Percentiles rank a stretch among this genome's conserved stretches.
Conservation (phyloP, 2,797 vertebrate genomes). For the Amazona ochrocephala region DNA sequence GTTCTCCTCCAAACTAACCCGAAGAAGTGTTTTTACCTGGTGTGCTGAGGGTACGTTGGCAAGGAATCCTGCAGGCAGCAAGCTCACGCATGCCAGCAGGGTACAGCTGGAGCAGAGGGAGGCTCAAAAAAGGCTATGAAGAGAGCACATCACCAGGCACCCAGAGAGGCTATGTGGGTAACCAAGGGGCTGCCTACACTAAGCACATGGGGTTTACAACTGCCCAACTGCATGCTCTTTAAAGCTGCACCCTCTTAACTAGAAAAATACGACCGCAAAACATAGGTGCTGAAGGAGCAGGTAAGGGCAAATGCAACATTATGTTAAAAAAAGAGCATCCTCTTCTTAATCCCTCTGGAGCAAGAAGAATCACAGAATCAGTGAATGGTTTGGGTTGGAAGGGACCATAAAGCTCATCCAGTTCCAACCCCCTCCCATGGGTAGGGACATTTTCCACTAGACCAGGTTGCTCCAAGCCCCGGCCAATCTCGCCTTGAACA, state of each 20-base stretch:
- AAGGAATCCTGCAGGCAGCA: background rate
- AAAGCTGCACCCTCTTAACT: background rate
- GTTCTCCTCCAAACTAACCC: background rate
- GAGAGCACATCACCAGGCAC: rapidly evolving
- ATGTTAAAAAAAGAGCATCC: rapidly evolving
- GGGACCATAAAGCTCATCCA: rapidly evolving
- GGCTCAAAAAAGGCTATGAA: rapidly evolving
- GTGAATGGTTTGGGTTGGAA: background rate
- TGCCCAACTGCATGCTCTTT: background rate
- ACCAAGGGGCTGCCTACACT: rapidly evolving
- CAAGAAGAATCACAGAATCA: rapidly evolving
- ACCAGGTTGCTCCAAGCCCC: background rate
- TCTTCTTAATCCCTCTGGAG: background rate
- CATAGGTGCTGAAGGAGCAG: background rate
- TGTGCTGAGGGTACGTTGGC: background rate
- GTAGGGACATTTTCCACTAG: background rate
- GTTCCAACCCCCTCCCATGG: background rate
- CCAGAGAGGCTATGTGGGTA: background rate
- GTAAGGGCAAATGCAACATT: background rate
- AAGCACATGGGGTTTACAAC: rapidly evolving
- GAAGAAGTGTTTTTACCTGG: rapidly evolving
- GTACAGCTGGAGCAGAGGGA: background rate
- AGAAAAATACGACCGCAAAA: background rate
- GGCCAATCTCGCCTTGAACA: rapidly evolving
- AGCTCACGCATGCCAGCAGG: background rate